These are phyloP conservation scores for Eucidaris tribuloides DNA, from an alignment of 35 echinoderm and acorn worm species.

Conservation along the genomic window DNA sequence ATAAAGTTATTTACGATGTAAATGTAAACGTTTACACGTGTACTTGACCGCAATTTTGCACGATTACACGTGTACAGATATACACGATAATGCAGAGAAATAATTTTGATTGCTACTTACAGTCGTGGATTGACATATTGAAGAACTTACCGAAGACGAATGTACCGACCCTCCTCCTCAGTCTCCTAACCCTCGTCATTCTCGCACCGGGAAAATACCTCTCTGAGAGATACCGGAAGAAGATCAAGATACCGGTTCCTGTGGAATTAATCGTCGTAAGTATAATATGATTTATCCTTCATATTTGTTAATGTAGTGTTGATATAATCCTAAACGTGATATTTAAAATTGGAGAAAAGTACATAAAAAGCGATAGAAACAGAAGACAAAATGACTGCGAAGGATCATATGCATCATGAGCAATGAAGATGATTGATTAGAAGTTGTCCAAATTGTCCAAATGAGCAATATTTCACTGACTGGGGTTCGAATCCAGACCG, in stretches of 20 bases:
- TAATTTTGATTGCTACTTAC: not conserved
- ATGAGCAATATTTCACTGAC: no score
- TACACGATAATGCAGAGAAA: not conserved
- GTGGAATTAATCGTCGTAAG: constrained; percentile 85
- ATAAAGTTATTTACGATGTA: not conserved
- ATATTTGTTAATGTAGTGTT: not conserved
- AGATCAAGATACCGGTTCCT: constrained; percentile 67
- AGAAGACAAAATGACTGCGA: not conserved
- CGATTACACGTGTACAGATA: not conserved
- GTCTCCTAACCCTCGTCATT: constrained; percentile 45
- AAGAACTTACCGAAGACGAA: constrained; percentile 53
- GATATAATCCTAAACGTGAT: not conserved
- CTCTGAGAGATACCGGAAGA: constrained; percentile 63
- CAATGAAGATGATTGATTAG: not conserved
- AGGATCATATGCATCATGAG: not conserved
- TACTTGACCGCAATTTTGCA: not conserved
- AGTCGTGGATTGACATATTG: constrained; percentile 76
- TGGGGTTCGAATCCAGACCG: no score
- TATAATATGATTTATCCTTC: not conserved
- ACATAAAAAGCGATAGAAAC: not conserved
- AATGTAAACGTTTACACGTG: not conserved
- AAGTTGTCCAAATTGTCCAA: not conserved
- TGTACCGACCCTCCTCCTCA: constrained; percentile 49
- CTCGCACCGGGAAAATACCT: constrained; percentile 39
- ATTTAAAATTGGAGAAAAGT: not conserved